Conservation (phyloP, 2,888 invertebrate species). For the Apamea sordens region DNA sequence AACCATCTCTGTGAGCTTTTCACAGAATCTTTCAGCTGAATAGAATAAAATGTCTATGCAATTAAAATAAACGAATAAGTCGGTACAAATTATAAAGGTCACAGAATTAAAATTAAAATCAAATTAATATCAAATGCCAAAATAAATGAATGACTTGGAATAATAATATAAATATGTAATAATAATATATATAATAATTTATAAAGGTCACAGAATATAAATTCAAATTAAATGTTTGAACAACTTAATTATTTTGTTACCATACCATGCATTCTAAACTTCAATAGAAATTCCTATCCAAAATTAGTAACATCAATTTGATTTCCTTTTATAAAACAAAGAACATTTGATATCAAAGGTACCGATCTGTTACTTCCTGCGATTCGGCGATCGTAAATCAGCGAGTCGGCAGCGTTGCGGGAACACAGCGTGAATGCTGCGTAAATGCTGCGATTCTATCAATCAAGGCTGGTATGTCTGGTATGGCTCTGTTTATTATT, state of each 20-base stretch:
- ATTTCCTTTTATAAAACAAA: conserved; percentile 56
- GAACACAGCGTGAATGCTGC: conserved; percentile 26
- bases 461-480: conserved; percentile 33
- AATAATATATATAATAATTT: too few relatives aligned
- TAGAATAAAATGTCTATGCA: background rate
- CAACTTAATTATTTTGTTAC: conserved; percentile 21
- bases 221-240: background rate
- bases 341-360: conserved; percentile 61
- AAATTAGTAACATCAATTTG: conserved; percentile 42
- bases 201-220: background rate
- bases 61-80: background rate
- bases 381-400: conserved; percentile 59
- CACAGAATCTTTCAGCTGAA: too few relatives aligned
- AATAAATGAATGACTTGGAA: background rate
- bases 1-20: too few relatives aligned
- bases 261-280: background rate
- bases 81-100: background rate
- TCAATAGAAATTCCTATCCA: conserved; percentile 37
- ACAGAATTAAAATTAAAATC: too few relatives aligned
- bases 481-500: conserved; percentile 50
- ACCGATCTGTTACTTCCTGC: conserved; percentile 56
- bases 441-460: conserved; percentile 49
- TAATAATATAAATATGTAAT: too few relatives aligned
- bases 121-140: background rate
- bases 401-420: conserved; percentile 5